Conservation (phyloP, 2,113 vertebrate genomes). For the Callocephalon fimbriatum region DNA sequence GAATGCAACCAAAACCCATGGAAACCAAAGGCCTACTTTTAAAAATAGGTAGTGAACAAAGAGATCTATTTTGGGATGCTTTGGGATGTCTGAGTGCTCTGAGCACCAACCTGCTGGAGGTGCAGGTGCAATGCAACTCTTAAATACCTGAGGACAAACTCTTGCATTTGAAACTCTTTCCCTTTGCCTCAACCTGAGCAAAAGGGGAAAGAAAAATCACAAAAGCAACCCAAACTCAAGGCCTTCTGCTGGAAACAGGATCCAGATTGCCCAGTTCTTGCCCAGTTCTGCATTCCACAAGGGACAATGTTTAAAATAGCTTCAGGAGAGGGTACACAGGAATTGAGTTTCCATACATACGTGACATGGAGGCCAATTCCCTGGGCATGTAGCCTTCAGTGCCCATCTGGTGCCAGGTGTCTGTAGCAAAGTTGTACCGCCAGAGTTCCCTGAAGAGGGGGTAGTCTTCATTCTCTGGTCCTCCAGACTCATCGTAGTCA, state of each 20-base stretch:
- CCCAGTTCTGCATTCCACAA: neutral
- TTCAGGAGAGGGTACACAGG: fast-evolving
- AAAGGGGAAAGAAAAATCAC: neutral
- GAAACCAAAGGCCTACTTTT: neutral
- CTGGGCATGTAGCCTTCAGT: slow-evolving; percentile 98
- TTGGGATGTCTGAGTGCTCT: neutral
- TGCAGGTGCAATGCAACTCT: neutral
- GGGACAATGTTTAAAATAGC: neutral
- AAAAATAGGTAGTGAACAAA: neutral
- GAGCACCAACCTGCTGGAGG: neutral
- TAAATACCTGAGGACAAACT: neutral
- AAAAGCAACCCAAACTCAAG: neutral
- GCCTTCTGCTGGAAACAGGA: neutral
- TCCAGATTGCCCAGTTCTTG: neutral
- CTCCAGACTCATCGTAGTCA: slow-evolving; percentile 94
- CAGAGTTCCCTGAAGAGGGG: slow-evolving; percentile 97
- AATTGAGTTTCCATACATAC: slow-evolving; percentile 75
- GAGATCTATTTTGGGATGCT: neutral
- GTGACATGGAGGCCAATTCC: slow-evolving; percentile 97
- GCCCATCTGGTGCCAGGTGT: slow-evolving; percentile 94
- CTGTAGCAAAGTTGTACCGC: slow-evolving; percentile 95
- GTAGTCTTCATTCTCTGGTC: slow-evolving; percentile 93
- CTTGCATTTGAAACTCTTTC: neutral
- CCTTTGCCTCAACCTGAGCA: fast-evolving
- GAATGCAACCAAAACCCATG: slow-evolving; percentile 12